Conservation (phyloP, 2,113 vertebrate genomes). For the Ageneiosus marmoratus region DNA sequence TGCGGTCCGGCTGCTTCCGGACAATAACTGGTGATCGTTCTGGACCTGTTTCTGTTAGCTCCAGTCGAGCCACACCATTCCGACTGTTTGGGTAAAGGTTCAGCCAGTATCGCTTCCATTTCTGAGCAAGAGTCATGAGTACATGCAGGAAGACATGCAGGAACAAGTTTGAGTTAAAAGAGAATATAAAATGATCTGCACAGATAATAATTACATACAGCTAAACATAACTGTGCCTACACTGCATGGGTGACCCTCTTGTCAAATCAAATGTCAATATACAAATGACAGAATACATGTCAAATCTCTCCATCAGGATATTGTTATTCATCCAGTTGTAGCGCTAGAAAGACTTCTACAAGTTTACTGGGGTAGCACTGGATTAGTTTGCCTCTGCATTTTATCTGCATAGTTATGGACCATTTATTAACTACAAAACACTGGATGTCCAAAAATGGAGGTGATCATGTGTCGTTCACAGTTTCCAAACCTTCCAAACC, state of each 20-base stretch:
- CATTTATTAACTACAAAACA: background rate
- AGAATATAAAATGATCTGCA: background rate
- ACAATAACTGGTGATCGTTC: constrained; percentile 79
- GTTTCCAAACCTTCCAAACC: background rate
- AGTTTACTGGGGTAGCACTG: too few species aligned
- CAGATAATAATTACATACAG: background rate
- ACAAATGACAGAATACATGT: background rate
- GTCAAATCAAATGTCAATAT: too few species aligned
- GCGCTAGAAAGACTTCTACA: background rate
- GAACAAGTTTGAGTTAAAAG: background rate
- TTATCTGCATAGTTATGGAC: background rate
- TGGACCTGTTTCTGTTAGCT: constrained; percentile 76
- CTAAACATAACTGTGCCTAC: too few species aligned
- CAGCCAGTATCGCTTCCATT: constrained; percentile 87
- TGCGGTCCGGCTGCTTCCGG: constrained; percentile 62
- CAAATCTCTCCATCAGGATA: background rate
- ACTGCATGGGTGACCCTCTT: background rate
- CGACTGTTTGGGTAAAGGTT: constrained; percentile 80
- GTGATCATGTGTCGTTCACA: background rate
- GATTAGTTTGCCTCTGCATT: too few species aligned
- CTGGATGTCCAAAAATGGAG: too few species aligned
- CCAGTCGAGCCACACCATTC: constrained; percentile 83
- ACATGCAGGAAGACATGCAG: background rate
- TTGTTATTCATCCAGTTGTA: background rate
- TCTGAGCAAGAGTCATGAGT: constrained; percentile 65